Conservation (phyloP, 1,140 invertebrate genomes). For the Schlechtendalia chinensis region DNA sequence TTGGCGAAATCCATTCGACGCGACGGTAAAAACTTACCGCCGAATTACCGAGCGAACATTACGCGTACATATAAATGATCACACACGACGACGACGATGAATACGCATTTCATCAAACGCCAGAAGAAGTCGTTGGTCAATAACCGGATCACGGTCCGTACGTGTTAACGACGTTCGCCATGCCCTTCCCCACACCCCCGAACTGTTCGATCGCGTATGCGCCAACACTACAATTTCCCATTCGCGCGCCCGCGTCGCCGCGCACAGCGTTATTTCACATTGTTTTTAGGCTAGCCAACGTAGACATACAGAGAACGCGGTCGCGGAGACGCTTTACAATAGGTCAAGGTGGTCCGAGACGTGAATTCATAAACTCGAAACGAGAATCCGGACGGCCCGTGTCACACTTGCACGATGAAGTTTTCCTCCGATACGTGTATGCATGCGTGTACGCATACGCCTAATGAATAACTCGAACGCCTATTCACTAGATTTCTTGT, state of each 20-base stretch:
- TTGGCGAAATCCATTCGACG: constrained; percentile 1
- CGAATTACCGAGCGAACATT: background rate
- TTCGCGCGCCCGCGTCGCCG: background rate
- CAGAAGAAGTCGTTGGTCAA: constrained; percentile 2
- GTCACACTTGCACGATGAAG: background rate
- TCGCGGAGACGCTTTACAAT: constrained; percentile 18
- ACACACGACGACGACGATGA: too few species aligned
- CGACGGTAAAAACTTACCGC: background rate
- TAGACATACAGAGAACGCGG: background rate
- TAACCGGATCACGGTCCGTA: constrained; percentile 12
- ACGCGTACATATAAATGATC: too few species aligned
- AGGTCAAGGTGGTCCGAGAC: constrained; percentile 44
- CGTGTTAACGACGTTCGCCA: too few species aligned
- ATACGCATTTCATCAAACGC: too few species aligned
- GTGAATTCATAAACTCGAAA: constrained; percentile 29
- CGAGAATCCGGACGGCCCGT: background rate
- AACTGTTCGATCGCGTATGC: background rate
- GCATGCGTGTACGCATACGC: too few species aligned
- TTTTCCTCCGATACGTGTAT: too few species aligned
- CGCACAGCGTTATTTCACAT: background rate
- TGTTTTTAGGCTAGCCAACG: background rate
- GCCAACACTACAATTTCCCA: background rate
- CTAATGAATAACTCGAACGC: too few species aligned
- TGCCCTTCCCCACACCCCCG: background rate
- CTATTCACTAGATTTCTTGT: constrained; percentile 8